A percentile compares a stretch with the other conserved stretches of the same genome.
Evolutionary conservation across 2,797 vertebrate species (phyloP).

Genomic region (Uromys caudimaculatus): DNA sequence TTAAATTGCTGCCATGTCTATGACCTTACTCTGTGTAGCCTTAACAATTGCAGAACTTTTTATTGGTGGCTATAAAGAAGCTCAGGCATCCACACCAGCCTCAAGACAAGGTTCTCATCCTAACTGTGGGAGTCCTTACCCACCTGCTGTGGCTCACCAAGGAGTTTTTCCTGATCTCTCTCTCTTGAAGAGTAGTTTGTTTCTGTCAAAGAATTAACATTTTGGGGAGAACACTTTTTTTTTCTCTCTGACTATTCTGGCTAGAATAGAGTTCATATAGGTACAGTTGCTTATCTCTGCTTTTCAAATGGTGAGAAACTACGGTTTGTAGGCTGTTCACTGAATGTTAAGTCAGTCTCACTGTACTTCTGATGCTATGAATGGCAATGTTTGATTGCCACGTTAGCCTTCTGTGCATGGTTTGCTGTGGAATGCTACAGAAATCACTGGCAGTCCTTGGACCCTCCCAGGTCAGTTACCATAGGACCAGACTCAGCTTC

Average conservation of each 20-base stretch:
- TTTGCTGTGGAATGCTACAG: background rate
- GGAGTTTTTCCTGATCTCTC: slow-evolving; percentile 37
- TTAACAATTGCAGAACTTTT: background rate
- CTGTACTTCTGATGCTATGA: slow-evolving; percentile 40
- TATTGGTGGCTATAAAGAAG: background rate
- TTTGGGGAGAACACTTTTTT: background rate
- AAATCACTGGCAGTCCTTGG: background rate
- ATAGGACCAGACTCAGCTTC: background rate
- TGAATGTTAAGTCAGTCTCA: background rate
- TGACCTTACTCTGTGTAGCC: background rate
- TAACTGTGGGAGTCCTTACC: background rate
- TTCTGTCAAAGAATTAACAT: background rate
- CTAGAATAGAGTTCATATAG: background rate
- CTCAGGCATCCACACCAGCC: background rate
- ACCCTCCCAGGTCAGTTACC: background rate
- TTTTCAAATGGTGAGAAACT: slow-evolving; percentile 19
- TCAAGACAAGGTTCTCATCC: background rate
- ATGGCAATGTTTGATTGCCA: background rate
- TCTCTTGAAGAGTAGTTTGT: slow-evolving; percentile 31
- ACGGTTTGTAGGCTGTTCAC: background rate
- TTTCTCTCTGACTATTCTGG: background rate
- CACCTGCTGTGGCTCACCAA: background rate
- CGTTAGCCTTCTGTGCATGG: background rate
- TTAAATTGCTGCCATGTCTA: background rate
- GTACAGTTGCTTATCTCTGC: background rate